A percentile compares a stretch with the other conserved stretches of the same genome.
Conservation (phyloP, 2,888 invertebrate genomes). For the Sceliomorpha sp. region DNA sequence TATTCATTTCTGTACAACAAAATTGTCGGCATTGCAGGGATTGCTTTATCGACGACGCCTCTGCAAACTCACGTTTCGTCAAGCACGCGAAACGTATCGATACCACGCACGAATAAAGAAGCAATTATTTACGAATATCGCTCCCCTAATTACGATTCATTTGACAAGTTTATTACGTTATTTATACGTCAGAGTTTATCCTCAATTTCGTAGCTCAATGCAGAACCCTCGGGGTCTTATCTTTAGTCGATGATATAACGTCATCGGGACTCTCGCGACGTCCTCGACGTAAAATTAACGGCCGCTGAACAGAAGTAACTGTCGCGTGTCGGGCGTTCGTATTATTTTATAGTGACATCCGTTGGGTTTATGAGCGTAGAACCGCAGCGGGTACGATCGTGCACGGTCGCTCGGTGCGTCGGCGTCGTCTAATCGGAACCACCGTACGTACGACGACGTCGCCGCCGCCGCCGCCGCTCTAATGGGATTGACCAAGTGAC, state of each 20-base stretch:
- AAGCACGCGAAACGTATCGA: too few species aligned
- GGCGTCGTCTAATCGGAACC: slow-evolving; percentile 52
- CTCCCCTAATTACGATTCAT: slow-evolving; percentile 24
- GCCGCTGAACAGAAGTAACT: slow-evolving; percentile 70
- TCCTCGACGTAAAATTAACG: slow-evolving; percentile 65
- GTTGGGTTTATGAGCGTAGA: slow-evolving; percentile 53
- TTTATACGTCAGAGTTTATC: slow-evolving; percentile 38
- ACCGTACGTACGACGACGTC: slow-evolving; percentile 33
- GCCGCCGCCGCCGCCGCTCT: slow-evolving; percentile 37
- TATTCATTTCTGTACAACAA: too few species aligned
- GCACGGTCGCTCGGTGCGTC: slow-evolving; percentile 14
- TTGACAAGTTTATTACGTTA: slow-evolving; percentile 10
- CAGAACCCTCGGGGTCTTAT: slow-evolving; percentile 37
- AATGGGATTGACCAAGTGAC: slow-evolving; percentile 54
- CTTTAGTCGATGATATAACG: slow-evolving; percentile 45
- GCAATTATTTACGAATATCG: slow-evolving; percentile 24
- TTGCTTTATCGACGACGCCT: too few species aligned
- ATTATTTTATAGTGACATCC: slow-evolving; percentile 59
- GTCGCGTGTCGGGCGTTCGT: slow-evolving; percentile 61
- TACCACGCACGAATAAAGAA: slow-evolving; percentile 27
- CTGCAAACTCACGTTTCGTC: too few species aligned
- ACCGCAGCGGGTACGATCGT: slow-evolving; percentile 37
- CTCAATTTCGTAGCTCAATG: slow-evolving; percentile 30
- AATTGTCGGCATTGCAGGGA: too few species aligned
- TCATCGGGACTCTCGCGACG: slow-evolving; percentile 24